These are phyloP conservation scores for Caenorhabditis imperialis DNA, from an alignment of 2,888 invertebrate species.

Conservation along the genomic window DNA sequence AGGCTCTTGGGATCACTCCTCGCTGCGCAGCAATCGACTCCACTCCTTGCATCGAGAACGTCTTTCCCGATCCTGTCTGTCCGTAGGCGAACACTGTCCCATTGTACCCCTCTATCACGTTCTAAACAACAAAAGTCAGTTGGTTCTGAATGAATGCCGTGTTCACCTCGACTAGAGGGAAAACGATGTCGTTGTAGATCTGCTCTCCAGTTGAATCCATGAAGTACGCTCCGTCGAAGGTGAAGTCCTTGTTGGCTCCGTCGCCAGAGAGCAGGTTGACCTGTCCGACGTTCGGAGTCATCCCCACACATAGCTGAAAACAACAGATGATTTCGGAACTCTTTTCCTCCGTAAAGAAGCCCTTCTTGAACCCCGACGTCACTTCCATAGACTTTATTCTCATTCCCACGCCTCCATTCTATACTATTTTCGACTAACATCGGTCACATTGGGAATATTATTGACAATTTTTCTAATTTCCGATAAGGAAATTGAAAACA, in stretches of 20 bases:
- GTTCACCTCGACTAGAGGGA: conserved; percentile 86
- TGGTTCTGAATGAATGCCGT: no score
- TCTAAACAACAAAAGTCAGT: no score
- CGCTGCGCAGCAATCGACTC: conserved; percentile 68
- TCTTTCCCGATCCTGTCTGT: conserved; percentile 92
- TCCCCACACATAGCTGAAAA: conserved; percentile 80
- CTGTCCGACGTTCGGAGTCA: conserved; percentile 83
- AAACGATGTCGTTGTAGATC: conserved; percentile 90
- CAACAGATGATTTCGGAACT: not conserved
- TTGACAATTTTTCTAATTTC: not conserved
- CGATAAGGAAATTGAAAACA: not conserved
- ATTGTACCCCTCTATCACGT: conserved; percentile 91
- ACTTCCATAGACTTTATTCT: not conserved
- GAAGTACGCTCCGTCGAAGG: conserved; percentile 89
- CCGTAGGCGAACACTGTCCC: conserved; percentile 94
- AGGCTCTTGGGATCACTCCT: conserved; percentile 81
- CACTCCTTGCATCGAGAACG: conserved; percentile 90
- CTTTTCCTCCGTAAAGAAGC: not conserved
- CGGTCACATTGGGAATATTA: not conserved
- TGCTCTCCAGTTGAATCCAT: conserved; percentile 87
- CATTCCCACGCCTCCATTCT: conserved; percentile 7
- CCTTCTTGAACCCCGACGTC: not conserved
- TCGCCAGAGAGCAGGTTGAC: conserved; percentile 83
- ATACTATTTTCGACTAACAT: not conserved
- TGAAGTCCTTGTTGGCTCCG: conserved; percentile 83